Conservation (phyloP, 1,140 invertebrate genomes). For the Anadara kagoshimensis region DNA sequence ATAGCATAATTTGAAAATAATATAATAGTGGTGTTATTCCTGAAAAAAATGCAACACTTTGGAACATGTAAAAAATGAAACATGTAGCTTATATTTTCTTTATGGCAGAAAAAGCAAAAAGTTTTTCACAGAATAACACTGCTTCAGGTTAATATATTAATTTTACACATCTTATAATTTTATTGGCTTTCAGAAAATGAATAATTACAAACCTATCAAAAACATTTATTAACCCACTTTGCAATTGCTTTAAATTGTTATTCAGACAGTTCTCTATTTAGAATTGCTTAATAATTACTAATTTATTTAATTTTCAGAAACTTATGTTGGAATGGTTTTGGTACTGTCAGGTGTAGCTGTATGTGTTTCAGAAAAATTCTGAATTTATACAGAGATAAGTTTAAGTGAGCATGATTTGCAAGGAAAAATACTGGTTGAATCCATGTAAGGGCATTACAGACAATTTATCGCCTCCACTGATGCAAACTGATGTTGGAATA, state of each 20-base stretch:
- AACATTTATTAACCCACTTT: neutral
- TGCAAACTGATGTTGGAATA: too few species aligned
- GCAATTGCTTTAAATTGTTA: neutral
- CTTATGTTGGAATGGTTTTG: conserved; percentile 60
- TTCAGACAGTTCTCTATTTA: neutral
- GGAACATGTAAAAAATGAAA: too few species aligned
- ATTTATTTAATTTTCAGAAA: conserved; percentile 51
- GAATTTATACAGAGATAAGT: conserved; percentile 1
- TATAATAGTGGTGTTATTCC: neutral
- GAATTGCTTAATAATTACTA: neutral
- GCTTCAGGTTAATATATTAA: neutral
- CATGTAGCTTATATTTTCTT: neutral
- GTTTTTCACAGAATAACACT: too few species aligned
- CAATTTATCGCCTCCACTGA: too few species aligned
- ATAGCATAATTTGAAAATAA: neutral
- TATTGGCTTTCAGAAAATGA: too few species aligned
- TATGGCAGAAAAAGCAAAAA: neutral
- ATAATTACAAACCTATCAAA: too few species aligned
- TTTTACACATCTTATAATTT: too few species aligned
- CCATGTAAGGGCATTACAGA: too few species aligned
- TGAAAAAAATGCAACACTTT: too few species aligned
- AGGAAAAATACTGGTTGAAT: too few species aligned
- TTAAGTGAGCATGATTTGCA: too few species aligned
- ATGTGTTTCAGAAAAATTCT: conserved; percentile 63
- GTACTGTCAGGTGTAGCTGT: conserved; percentile 60